Conservation (phyloP, 2,888 invertebrate species). For the Zootermopsis nevadensis region DNA sequence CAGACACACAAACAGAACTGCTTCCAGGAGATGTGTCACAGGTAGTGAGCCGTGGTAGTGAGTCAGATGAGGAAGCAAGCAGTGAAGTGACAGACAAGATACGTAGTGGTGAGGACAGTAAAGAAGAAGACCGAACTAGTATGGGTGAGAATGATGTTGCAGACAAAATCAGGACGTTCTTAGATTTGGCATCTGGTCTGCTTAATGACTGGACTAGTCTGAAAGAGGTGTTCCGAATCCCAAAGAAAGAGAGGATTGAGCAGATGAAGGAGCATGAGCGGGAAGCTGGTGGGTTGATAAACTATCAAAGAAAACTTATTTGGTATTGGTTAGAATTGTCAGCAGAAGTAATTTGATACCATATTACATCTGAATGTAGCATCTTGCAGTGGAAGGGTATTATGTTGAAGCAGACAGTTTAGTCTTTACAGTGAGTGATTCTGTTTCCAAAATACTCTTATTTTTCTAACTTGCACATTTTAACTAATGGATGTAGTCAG, state of each 20-base stretch:
- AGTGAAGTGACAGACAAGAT: constrained; percentile 57
- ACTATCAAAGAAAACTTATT: too few relatives aligned
- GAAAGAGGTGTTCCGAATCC: constrained; percentile 87
- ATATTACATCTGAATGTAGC: too few relatives aligned
- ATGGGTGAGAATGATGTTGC: constrained; percentile 51
- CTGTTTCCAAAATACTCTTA: too few relatives aligned
- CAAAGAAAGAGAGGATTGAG: constrained; percentile 92
- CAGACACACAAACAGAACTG: constrained; percentile 29
- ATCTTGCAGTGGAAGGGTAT: too few relatives aligned
- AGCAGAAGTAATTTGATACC: too few relatives aligned
- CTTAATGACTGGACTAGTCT: constrained; percentile 78
- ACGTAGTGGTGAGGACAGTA: constrained; percentile 43
- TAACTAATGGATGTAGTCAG: too few relatives aligned
- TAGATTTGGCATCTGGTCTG: constrained; percentile 72
- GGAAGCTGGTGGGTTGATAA: constrained; percentile 76
- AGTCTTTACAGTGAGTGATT: too few relatives aligned
- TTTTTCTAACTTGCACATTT: too few relatives aligned
- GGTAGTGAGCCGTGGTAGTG: constrained; percentile 33
- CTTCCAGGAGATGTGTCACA: constrained; percentile 24
- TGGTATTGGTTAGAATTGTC: too few relatives aligned
- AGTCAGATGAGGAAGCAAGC: constrained; percentile 46
- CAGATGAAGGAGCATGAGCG: constrained; percentile 96
- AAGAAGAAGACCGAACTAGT: constrained; percentile 54
- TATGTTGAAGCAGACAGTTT: too few relatives aligned
- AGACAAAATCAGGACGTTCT: constrained; percentile 60